Evolutionary conservation across 2,888 invertebrate genomes (phyloP).

Genomic region (Schrankia costaestrigalis): DNA sequence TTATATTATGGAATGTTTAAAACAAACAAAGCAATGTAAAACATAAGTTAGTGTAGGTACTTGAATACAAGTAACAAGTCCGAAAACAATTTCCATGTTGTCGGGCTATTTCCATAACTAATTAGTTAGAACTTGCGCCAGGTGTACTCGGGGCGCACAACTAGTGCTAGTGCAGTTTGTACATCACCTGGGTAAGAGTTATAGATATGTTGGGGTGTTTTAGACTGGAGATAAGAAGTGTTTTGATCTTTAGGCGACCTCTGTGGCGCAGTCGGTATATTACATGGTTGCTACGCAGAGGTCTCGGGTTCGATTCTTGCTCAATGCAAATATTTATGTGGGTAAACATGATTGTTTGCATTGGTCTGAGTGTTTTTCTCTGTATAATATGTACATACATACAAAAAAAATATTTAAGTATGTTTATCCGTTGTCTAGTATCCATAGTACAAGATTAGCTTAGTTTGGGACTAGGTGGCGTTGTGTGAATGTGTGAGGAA

Average conservation of each 20-base stretch:
- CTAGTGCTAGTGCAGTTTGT: not conserved
- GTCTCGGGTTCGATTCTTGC: no score
- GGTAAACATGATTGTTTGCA: no score
- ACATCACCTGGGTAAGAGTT: not conserved
- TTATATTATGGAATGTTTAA: not conserved
- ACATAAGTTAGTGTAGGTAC: not conserved
- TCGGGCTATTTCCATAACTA: constrained; percentile 54
- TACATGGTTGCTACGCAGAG: no score
- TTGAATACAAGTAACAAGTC: constrained; percentile 35
- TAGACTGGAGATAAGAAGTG: no score
- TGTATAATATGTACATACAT: no score
- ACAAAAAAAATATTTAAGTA: no score
- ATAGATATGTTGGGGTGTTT: not conserved
- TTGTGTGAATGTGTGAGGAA: no score
- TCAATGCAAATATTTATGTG: no score
- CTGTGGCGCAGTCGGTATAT: not conserved
- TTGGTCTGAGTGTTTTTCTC: no score
- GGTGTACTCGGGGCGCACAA: constrained; percentile 29
- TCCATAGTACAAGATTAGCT: no score
- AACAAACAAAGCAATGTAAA: not conserved
- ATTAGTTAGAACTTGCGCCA: constrained; percentile 56
- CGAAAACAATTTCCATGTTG: constrained; percentile 41
- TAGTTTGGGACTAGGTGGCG: no score
- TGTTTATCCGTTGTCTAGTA: no score
- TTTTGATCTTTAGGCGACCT: not conserved